Base-by-base conservation (phyloP, 2,113 vertebrate species). In the Phasianus colchicus region DNA sequence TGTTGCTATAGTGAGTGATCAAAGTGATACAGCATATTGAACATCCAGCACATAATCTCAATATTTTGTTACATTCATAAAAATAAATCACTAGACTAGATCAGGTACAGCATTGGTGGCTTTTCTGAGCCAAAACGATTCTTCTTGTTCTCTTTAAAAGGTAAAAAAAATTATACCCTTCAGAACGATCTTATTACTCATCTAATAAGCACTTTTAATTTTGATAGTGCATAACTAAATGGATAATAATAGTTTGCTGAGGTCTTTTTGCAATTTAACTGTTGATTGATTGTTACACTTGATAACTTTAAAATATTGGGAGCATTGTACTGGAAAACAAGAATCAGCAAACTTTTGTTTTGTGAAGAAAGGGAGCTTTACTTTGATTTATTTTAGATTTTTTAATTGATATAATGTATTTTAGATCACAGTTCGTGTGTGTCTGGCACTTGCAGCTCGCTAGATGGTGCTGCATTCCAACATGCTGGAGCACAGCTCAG, bases 391-490 rank as follows among this genome's bases (percentile, higher is more conserved):
- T 3, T 67, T 30, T 0, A 48, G 22, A 24, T 7, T 16, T 67
- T 42, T 76, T 36, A 9, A 9, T 45, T 55, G 73, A 10, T 11
- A 17, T 9, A 3, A 24, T 25, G 1, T 3, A n/a, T 43, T 67
- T 82, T 3, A 18, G 21, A 2, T 2, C 0, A 0, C 4, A 4
- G 10, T 10, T 18, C 30, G 25, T 5, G 20, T 2, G 15, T 27
- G 6, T 3, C 7, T 2, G 2, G 12, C 10, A 29, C 54, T 12
- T 21, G 18, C 32, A 69, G 3, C 13, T 97, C 97, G 24, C 97
- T 95, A 97, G 97, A 65, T 97, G 97, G 96, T 91, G 96, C 95
- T 96, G 50, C 84, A 80, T 84, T 88, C 67, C 93, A 91, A 90
- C 7, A 4, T 13, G 85, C 83, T 34, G 80, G 19, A 11, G 30